Evolutionary conservation across 2,797 vertebrate genomes (phyloP).

Genomic region (Calcarius lapponicus): DNA sequence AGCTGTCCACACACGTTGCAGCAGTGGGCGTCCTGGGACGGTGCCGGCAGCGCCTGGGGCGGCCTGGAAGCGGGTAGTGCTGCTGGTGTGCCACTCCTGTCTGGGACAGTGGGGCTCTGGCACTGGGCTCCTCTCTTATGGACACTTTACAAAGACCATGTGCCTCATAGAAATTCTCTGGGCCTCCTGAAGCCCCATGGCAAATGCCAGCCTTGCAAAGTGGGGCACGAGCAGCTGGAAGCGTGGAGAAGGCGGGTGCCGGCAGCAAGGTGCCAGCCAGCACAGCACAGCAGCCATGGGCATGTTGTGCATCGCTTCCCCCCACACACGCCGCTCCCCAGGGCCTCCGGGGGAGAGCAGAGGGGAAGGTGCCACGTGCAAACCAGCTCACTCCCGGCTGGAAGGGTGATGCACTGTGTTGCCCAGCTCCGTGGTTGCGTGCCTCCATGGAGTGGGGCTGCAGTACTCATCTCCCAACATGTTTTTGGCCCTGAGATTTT

Average conservation of each 20-base stretch:
- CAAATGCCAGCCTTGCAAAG: neutral
- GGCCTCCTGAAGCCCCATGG: accelerated
- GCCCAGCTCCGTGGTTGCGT: accelerated
- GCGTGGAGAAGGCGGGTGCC: accelerated
- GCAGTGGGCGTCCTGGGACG: neutral
- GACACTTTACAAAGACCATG: accelerated
- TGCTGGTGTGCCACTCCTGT: neutral
- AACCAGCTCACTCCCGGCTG: neutral
- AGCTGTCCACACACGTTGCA: neutral
- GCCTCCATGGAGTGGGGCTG: neutral
- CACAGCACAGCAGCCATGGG: neutral
- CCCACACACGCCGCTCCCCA: neutral
- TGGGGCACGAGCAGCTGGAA: neutral
- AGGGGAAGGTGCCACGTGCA: neutral
- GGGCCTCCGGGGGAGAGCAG: neutral
- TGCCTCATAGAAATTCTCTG: neutral
- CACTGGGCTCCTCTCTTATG: accelerated
- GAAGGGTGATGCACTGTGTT: accelerated
- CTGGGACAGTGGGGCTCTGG: neutral
- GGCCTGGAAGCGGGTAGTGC: accelerated
- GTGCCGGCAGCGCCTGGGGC: accelerated
- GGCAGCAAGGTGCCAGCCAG: neutral
- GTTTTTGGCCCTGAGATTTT: neutral
- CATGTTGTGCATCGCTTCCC: neutral
- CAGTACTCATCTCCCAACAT: accelerated